Evolutionary conservation across 2,888 invertebrate genomes (phyloP).

Genomic region (Dascillus cervinus): DNA sequence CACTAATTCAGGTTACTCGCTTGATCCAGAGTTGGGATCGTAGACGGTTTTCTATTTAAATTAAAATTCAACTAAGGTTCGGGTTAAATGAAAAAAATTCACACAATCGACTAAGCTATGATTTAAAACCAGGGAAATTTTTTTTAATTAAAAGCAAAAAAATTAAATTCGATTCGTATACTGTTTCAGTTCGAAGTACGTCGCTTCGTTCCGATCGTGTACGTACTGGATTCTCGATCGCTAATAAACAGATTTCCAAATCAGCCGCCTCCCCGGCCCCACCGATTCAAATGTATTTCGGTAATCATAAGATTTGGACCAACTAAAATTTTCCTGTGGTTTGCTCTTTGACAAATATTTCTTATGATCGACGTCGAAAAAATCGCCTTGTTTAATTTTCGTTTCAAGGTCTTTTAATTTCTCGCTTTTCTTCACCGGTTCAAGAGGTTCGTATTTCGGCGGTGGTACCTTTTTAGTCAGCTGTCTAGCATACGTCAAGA

Average conservation of each 20-base stretch:
- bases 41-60: no score
- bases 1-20: background rate
- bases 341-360: constrained; percentile 32
- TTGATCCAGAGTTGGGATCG: no score
- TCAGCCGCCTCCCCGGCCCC: constrained; percentile 38
- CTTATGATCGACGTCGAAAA: constrained; percentile 38
- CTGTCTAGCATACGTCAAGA: constrained; percentile 30
- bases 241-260: constrained; percentile 38
- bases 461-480: constrained; percentile 25
- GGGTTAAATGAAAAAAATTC: no score
- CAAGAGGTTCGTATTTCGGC: constrained; percentile 34
- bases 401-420: constrained; percentile 36
- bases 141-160: no score
- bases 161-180: no score
- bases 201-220: constrained; percentile 27
- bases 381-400: constrained; percentile 37
- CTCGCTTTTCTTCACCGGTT: constrained; percentile 37
- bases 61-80: no score
- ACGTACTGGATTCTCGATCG: constrained; percentile 22
- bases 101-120: no score
- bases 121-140: no score
- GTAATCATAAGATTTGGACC: constrained; percentile 34
- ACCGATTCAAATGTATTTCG: constrained; percentile 38
- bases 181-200: constrained; percentile 23
- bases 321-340: constrained; percentile 23